phyloP scores from a whole-genome alignment of 2,888 invertebrate genomes.

The Melanchra persicariae region DNA sequence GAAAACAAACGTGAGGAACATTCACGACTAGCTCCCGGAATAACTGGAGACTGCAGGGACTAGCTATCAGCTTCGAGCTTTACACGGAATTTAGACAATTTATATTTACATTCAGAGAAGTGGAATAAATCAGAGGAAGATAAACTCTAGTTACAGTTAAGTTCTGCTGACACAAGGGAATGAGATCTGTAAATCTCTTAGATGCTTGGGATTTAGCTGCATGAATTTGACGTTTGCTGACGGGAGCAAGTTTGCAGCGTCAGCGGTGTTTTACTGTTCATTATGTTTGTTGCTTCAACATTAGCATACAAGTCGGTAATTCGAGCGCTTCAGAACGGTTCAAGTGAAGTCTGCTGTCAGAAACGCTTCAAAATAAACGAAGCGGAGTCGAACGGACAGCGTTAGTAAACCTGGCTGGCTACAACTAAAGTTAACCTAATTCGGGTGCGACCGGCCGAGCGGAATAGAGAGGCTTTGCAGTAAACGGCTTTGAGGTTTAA shows the following conservation, averaged over 20 bases:
- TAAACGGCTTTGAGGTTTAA: conserved; percentile 56
- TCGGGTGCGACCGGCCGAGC: conserved; percentile 35
- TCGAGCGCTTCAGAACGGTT: conserved; percentile 37
- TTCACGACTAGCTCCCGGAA: conserved; percentile 11
- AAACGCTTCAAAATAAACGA: conserved; percentile 33
- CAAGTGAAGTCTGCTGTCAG: conserved; percentile 30
- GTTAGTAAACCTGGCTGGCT: conserved; percentile 25
- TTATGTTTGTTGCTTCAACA: conserved; percentile 38
- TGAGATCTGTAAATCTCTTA: conserved; percentile 35
- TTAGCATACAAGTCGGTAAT: conserved; percentile 47
- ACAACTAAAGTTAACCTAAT: conserved; percentile 47
- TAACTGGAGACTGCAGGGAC: conserved; percentile 5
- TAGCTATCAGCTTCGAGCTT: conserved; percentile 1
- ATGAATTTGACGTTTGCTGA: conserved; percentile 28
- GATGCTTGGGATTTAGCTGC: conserved; percentile 13
- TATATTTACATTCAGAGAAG: conserved; percentile 5
- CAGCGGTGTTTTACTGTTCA: conserved; percentile 38
- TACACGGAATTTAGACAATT: neutral
- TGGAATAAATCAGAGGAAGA: neutral
- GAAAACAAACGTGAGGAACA: conserved; percentile 30
- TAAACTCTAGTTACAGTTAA: conserved; percentile 3
- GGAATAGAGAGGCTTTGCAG: conserved; percentile 40
- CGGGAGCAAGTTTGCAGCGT: conserved; percentile 22
- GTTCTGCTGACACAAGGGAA: neutral
- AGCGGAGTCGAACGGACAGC: conserved; percentile 25